These are phyloP conservation scores for Agrilus biguttatus DNA, from an alignment of 2,888 invertebrate genomes.

Conservation along the genomic window DNA sequence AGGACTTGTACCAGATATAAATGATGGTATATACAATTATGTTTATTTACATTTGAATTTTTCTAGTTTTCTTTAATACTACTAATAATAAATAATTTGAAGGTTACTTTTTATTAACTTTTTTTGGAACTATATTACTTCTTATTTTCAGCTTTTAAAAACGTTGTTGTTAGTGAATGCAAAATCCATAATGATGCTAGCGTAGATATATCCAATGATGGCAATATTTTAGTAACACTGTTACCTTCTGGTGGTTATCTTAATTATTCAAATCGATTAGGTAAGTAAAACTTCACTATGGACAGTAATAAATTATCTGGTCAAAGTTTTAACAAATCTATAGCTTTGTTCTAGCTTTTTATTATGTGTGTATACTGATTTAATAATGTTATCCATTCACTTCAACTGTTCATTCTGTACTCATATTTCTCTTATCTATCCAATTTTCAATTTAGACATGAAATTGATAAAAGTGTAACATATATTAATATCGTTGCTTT, in stretches of 20 bases:
- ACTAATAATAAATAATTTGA: background rate
- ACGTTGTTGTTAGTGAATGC: conserved; percentile 66
- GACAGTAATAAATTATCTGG: background rate
- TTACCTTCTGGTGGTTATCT: conserved; percentile 55
- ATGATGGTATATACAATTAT: conserved; percentile 45
- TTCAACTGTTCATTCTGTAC: too few relatives aligned
- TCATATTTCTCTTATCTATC: too few relatives aligned
- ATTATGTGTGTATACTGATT: too few relatives aligned
- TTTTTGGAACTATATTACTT: too few relatives aligned
- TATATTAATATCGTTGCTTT: too few relatives aligned
- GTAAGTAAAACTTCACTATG: conserved; percentile 29
- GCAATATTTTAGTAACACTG: conserved; percentile 59
- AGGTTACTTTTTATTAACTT: too few relatives aligned
- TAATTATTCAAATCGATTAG: conserved; percentile 56
- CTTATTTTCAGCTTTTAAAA: conserved; percentile 43
- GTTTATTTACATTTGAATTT: too few relatives aligned
- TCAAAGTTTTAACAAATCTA: background rate
- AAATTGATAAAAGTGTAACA: too few relatives aligned
- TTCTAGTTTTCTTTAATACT: background rate
- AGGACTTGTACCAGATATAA: conserved; percentile 56
- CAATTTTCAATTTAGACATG: too few relatives aligned
- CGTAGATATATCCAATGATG: conserved; percentile 70
- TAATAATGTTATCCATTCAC: too few relatives aligned
- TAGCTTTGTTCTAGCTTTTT: too few relatives aligned
- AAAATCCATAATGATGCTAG: conserved; percentile 80